phyloP scores from a whole-genome alignment of 2,797 vertebrate genomes.

The Brachyalestes nurse region DNA sequence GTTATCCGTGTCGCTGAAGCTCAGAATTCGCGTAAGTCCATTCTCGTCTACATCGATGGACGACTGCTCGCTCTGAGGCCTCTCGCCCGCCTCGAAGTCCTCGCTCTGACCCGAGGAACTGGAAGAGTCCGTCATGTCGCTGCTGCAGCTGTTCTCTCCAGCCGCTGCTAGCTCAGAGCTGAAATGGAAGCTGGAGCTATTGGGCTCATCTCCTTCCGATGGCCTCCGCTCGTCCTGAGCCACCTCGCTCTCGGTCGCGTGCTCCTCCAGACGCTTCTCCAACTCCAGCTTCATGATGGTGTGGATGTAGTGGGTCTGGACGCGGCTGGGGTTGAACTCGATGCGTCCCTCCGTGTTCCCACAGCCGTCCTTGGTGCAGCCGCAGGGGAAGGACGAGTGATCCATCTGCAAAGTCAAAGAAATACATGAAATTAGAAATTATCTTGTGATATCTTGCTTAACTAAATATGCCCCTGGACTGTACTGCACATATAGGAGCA shows the following conservation, averaged over 20 bases:
- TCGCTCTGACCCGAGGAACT: constrained; percentile 84
- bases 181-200: constrained; percentile 83
- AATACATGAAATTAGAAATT: background rate
- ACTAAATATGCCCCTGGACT: too few relatives aligned
- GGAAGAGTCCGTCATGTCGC: constrained; percentile 91
- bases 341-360: constrained; percentile 92
- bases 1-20: constrained; percentile 84
- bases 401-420: constrained; percentile 85
- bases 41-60: constrained; percentile 84
- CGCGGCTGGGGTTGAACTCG: constrained; percentile 93
- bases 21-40: constrained; percentile 86
- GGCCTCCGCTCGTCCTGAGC: constrained; percentile 50
- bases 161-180: constrained; percentile 75
- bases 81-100: constrained; percentile 73
- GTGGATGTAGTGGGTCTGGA: constrained; percentile 96
- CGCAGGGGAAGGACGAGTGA: constrained; percentile 94
- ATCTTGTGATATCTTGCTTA: too few relatives aligned
- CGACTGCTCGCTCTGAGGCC: constrained; percentile 68
- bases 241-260: constrained; percentile 63
- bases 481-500: too few relatives aligned
- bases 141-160: constrained; percentile 92
- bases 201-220: constrained; percentile 58
- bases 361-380: constrained; percentile 93
- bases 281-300: constrained; percentile 96
- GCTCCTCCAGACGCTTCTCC: constrained; percentile 88